These are phyloP conservation scores for Phainopepla nitens DNA, from an alignment of 2,113 vertebrate genomes.

Conservation along the genomic window DNA sequence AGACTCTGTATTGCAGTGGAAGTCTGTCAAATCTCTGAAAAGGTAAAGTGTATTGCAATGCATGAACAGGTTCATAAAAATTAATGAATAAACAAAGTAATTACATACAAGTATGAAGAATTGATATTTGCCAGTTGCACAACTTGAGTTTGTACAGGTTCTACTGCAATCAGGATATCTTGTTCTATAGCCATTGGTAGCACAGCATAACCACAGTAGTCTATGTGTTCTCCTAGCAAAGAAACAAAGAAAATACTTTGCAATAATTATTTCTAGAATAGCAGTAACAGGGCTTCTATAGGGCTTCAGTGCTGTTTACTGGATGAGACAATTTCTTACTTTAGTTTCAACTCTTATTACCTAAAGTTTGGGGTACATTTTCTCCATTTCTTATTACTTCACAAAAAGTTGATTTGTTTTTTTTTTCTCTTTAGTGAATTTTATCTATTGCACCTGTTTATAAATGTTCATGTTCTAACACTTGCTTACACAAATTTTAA, in stretches of 20 bases:
- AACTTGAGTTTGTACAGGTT: conserved; percentile 73
- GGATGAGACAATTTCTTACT: not conserved
- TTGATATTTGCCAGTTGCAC: conserved; percentile 86
- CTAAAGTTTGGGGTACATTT: not conserved
- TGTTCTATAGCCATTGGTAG: conserved; percentile 97
- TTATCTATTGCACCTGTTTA: not conserved
- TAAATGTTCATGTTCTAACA: not conserved
- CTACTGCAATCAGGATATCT: conserved; percentile 89
- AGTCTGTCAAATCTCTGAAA: not conserved
- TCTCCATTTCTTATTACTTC: not conserved
- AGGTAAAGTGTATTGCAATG: not conserved
- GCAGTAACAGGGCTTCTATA: not conserved
- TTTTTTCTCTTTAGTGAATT: not conserved
- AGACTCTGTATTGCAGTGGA: not conserved
- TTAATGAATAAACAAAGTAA: not conserved
- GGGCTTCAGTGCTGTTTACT: not conserved
- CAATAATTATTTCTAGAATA: not conserved
- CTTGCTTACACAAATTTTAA: not conserved
- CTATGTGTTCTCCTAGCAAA: conserved; percentile 90
- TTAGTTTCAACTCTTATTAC: not conserved
- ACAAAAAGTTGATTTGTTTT: not conserved
- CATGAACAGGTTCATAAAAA: not conserved
- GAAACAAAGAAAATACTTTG: not conserved
- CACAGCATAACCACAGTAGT: conserved; percentile 97
- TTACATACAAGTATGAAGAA: conserved; percentile 83